Evolutionary conservation across 2,888 invertebrate genomes (phyloP).

Genomic region (Lutraria lutraria): DNA sequence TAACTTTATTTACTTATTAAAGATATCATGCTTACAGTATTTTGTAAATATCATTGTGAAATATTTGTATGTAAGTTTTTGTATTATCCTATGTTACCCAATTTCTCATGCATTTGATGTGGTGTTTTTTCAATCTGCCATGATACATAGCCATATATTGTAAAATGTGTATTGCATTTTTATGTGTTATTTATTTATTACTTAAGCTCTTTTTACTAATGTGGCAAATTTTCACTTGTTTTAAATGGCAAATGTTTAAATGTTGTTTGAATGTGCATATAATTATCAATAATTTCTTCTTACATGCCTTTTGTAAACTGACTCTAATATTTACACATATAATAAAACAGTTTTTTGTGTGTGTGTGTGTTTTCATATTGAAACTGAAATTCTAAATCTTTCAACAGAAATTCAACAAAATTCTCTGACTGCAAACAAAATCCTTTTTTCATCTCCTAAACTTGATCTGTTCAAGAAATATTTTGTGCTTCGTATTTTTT

Average conservation of each 20-base stretch:
- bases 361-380: no score
- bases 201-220: slow-evolving; percentile 2
- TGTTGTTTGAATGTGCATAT: background rate
- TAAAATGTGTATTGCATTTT: slow-evolving; percentile 5
- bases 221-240: slow-evolving; percentile 12
- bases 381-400: no score
- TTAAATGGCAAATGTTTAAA: slow-evolving; percentile 16
- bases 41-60: slow-evolving; percentile 16
- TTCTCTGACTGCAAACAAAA: no score
- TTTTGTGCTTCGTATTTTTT: no score
- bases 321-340: no score
- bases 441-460: no score
- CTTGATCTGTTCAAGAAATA: no score
- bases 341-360: no score
- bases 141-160: slow-evolving; percentile 23
- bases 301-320: no score
- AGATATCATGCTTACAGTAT: slow-evolving; percentile 8
- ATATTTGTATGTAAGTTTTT: background rate
- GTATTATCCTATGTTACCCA: background rate
- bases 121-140: slow-evolving; percentile 5
- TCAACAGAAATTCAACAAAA: no score
- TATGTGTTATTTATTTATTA: slow-evolving; percentile 28
- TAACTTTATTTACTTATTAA: background rate
- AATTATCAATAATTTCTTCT: no score
- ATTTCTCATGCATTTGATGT: background rate